These are phyloP conservation scores for Pilophorus perplexus DNA, from an alignment of 2,888 invertebrate genomes.

Conservation along the genomic window DNA sequence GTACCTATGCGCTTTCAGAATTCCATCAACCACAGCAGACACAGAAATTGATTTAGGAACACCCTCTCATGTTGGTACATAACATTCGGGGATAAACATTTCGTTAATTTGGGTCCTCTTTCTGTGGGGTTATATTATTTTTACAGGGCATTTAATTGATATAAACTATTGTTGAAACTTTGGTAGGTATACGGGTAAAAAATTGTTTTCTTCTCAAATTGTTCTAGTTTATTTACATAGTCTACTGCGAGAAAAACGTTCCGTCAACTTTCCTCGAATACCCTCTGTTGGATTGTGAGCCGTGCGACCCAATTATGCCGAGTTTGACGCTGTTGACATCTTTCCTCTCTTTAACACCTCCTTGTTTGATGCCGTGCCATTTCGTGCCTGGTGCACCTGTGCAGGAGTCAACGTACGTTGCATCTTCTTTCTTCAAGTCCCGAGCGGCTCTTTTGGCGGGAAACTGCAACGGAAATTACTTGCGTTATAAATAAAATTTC, in stretches of 20 bases:
- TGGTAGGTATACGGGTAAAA: too few relatives aligned
- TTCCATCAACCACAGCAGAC: too few relatives aligned
- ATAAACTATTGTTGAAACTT: too few relatives aligned
- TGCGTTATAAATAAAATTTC: background rate
- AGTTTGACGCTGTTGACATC: slow-evolving; percentile 73
- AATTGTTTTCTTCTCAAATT: too few relatives aligned
- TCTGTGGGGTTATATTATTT: too few relatives aligned
- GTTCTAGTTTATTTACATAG: too few relatives aligned
- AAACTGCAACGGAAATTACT: slow-evolving; percentile 40
- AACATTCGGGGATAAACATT: too few relatives aligned
- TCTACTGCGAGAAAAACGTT: slow-evolving; percentile 34
- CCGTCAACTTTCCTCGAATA: slow-evolving; percentile 73
- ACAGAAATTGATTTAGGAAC: too few relatives aligned
- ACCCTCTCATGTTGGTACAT: too few relatives aligned
- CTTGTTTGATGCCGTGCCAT: slow-evolving; percentile 59
- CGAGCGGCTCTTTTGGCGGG: slow-evolving; percentile 40
- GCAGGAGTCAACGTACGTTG: slow-evolving; percentile 14
- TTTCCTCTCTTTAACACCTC: slow-evolving; percentile 62
- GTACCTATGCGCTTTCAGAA: too few relatives aligned
- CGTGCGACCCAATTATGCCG: slow-evolving; percentile 77
- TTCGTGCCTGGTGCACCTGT: slow-evolving; percentile 38
- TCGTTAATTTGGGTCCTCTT: too few relatives aligned
- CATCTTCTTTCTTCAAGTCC: slow-evolving; percentile 37
- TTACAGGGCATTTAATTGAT: too few relatives aligned
- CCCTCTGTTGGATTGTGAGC: slow-evolving; percentile 76